A percentile compares a stretch with the other conserved stretches of the same genome.
phyloP scores from a whole-genome alignment of 1,140 invertebrate genomes.

The Eriocheir sinensis region DNA sequence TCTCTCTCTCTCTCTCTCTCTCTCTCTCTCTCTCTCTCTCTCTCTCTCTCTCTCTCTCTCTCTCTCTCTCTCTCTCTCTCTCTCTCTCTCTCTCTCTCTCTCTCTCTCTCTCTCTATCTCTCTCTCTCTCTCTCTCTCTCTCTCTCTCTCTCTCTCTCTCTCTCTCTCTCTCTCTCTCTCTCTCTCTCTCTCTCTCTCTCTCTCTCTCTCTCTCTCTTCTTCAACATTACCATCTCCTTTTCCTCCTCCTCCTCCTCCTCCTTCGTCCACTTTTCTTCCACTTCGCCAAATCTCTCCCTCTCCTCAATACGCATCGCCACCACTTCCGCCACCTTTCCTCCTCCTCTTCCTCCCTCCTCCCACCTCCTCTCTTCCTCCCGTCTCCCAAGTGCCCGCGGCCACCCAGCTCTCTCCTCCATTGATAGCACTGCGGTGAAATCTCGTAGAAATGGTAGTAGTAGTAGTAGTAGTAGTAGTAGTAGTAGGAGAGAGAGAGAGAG shows the following conservation, averaged over 20 bases:
- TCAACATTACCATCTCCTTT: no score
- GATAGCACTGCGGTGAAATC: conserved; percentile 1
- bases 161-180: no score
- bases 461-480: conserved; percentile 25
- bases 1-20: conserved; percentile 20
- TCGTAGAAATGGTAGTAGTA: conserved; percentile 17
- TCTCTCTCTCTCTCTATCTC: background rate
- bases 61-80: background rate
- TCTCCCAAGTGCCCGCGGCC: background rate
- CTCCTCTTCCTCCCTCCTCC: no score
- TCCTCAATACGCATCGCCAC: background rate
- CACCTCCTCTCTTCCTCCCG: no score
- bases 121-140: background rate
- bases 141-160: background rate
- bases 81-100: background rate
- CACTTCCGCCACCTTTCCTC: background rate
- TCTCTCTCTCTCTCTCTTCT: no score
- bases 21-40: no score
- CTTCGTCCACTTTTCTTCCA: no score
- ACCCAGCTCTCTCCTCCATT: conserved; percentile 21
- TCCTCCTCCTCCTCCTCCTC: no score
- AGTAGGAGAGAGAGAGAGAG: background rate
- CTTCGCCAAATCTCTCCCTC: background rate
- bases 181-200: no score
- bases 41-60: no score